Conservation (phyloP, 1,140 invertebrate species). For the Philaenus spumarius region DNA sequence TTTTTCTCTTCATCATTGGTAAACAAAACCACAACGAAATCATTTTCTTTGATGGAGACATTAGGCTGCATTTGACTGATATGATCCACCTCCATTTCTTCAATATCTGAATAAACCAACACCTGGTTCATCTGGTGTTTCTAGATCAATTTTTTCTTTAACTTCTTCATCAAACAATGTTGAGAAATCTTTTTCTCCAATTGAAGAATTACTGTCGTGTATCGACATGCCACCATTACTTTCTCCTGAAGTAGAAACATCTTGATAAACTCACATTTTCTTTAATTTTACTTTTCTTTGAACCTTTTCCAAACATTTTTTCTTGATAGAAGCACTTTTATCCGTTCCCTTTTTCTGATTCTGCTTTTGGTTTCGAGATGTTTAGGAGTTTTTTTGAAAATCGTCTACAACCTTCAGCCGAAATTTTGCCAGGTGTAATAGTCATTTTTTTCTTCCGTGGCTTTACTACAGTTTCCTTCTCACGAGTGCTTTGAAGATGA, state of each 20-base stretch:
- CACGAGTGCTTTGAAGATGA: slow-evolving; percentile 1
- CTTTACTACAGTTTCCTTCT: slow-evolving; percentile 7
- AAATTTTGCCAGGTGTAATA: slow-evolving; percentile 7
- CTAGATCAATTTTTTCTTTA: neutral
- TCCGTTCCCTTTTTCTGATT: neutral
- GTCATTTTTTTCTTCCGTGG: slow-evolving; percentile 8
- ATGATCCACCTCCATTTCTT: neutral
- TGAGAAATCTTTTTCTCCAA: slow-evolving; percentile 16
- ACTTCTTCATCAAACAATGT: slow-evolving; percentile 10
- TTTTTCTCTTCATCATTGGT: too few species aligned
- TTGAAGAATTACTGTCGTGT: slow-evolving; percentile 11
- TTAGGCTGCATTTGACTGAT: neutral
- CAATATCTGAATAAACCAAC: neutral
- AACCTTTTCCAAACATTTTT: neutral
- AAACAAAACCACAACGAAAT: too few species aligned
- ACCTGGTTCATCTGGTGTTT: slow-evolving; percentile 1
- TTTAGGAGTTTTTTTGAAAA: neutral
- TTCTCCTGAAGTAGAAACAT: neutral
- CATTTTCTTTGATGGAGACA: too few species aligned
- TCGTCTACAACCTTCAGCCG: slow-evolving; percentile 10
- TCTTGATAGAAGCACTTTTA: neutral
- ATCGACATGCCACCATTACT: slow-evolving; percentile 11
- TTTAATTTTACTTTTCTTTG: slow-evolving; percentile 3
- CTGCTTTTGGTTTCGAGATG: neutral
- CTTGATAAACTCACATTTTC: neutral